Conservation (phyloP, 2,797 vertebrate species). For the Galago senegalensis region DNA sequence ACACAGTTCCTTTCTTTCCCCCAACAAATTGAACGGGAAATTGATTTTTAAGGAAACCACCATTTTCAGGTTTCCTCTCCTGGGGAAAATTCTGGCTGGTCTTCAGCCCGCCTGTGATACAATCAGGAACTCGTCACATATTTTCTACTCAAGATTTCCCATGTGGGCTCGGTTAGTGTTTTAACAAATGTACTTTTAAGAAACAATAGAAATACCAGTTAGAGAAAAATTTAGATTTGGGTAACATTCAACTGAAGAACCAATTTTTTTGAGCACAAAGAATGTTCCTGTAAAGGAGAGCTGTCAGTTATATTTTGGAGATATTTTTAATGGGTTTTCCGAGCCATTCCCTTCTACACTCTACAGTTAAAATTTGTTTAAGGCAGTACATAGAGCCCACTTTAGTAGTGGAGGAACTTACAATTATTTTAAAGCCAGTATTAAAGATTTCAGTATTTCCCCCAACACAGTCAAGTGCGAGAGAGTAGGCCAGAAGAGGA, state of each 20-base stretch:
- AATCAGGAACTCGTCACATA: conserved; percentile 52
- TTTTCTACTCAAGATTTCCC: conserved; percentile 77
- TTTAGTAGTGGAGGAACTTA: background rate
- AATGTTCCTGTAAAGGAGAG: conserved; percentile 21
- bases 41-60: conserved; percentile 79
- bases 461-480: background rate
- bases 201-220: conserved; percentile 68
- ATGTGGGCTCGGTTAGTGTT: conserved; percentile 58
- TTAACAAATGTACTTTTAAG: conserved; percentile 75
- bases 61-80: conserved; percentile 78
- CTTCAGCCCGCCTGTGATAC: conserved; percentile 60
- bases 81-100: conserved; percentile 54
- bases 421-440: conserved; percentile 38
- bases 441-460: conserved; percentile 67
- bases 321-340: conserved; percentile 49
- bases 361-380: background rate
- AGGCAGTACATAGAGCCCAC: background rate
- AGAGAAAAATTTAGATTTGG: conserved; percentile 69
- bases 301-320: conserved; percentile 19
- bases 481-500: conserved; percentile 37
- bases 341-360: conserved; percentile 27
- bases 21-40: conserved; percentile 79
- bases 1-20: conserved; percentile 29
- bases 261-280: background rate
- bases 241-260: conserved; percentile 51